Evolutionary conservation across 1,140 invertebrate genomes (phyloP).

Genomic region (Brachionus manjavacas): DNA sequence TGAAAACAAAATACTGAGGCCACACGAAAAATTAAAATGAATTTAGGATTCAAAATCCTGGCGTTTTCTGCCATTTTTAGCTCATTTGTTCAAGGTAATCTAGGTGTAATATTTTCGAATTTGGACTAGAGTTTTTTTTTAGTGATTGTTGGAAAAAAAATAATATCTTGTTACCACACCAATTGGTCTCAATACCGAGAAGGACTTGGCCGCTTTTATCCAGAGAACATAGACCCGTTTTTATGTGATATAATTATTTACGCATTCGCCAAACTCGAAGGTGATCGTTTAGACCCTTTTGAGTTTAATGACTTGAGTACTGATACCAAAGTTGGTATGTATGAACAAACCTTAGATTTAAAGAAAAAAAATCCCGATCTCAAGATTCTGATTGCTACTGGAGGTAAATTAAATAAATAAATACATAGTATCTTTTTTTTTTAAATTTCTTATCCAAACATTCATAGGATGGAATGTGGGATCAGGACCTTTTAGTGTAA

Average conservation of each 20-base stretch:
- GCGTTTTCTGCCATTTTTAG: not conserved
- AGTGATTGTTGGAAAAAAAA: not conserved
- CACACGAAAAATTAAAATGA: not conserved
- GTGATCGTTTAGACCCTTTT: constrained; percentile 69
- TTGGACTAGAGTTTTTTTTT: not conserved
- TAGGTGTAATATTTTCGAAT: not conserved
- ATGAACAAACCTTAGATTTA: constrained; percentile 70
- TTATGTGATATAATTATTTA: constrained; percentile 89
- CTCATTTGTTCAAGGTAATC: not conserved
- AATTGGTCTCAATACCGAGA: constrained; percentile 85
- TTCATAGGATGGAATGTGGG: constrained; percentile 50
- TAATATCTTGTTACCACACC: constrained; percentile 76
- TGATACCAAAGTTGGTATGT: constrained; percentile 51
- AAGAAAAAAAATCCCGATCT: constrained; percentile 87
- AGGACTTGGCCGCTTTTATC: constrained; percentile 74
- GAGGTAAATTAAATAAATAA: constrained; percentile 89
- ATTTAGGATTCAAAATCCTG: not conserved
- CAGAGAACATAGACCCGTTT: constrained; percentile 75
- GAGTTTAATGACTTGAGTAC: constrained; percentile 70
- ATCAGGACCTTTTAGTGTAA: constrained; percentile 8
- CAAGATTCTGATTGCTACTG: constrained; percentile 84
- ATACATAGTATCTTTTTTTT: constrained; percentile 66
- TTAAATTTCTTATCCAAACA: constrained; percentile 45
- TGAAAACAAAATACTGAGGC: not conserved
- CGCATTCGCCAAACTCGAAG: constrained; percentile 71